Evolutionary conservation across 2,888 invertebrate genomes (phyloP).

Genomic region (Hydriomena furcata): DNA sequence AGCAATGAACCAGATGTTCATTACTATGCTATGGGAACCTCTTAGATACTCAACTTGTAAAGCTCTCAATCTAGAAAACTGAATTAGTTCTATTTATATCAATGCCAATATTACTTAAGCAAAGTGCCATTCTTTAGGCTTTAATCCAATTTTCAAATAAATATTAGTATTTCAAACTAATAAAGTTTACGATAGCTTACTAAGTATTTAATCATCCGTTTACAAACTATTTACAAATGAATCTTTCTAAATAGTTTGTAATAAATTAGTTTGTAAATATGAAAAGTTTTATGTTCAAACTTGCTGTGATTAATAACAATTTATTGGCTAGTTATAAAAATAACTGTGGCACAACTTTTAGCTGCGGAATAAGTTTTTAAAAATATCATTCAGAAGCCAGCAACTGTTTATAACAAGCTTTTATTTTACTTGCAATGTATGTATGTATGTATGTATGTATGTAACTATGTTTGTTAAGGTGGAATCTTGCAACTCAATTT

Average conservation of each 20-base stretch:
- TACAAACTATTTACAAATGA: slow-evolving; percentile 15
- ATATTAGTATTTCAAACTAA: too few relatives aligned
- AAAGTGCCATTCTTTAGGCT: slow-evolving; percentile 14
- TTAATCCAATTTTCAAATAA: slow-evolving; percentile 9
- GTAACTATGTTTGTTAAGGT: too few relatives aligned
- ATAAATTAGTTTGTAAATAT: too few relatives aligned
- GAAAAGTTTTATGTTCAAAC: slow-evolving; percentile 5
- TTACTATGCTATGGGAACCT: slow-evolving; percentile 18
- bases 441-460: too few relatives aligned
- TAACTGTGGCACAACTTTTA: too few relatives aligned
- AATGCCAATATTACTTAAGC: slow-evolving; percentile 3
- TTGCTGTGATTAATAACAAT: slow-evolving; percentile 4
- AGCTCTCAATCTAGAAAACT: slow-evolving; percentile 30
- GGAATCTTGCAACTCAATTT: too few relatives aligned
- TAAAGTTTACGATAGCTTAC: too few relatives aligned
- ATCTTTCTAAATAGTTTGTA: slow-evolving; percentile 10
- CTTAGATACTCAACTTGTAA: slow-evolving; percentile 21
- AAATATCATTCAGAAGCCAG: too few relatives aligned
- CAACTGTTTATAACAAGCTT: too few relatives aligned
- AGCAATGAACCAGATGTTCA: background rate
- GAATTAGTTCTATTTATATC: slow-evolving; percentile 21
- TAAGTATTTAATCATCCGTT: slow-evolving; percentile 15
- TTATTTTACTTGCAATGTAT: too few relatives aligned
- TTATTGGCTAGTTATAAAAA: too few relatives aligned
- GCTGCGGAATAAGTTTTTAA: too few relatives aligned